phyloP scores from a whole-genome alignment of 2,113 vertebrate genomes.

The Bubo bubo region DNA sequence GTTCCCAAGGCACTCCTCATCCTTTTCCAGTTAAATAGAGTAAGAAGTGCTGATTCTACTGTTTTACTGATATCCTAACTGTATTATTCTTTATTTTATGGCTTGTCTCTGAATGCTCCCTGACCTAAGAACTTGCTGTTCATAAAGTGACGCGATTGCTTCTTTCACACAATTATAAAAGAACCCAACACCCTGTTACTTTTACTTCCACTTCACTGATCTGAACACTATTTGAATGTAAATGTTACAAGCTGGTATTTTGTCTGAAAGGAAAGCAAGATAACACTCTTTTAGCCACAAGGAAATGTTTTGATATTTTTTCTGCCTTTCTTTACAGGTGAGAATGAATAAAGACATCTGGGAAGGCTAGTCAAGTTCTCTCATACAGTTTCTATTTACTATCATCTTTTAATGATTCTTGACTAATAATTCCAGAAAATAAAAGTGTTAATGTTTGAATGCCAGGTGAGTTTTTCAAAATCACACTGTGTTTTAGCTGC shows the following conservation, averaged over 20 bases:
- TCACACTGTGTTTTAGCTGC: fast-evolving
- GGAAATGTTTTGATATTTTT: neutral
- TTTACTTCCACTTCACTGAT: slow-evolving; percentile 5
- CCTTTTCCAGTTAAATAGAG: slow-evolving; percentile 71
- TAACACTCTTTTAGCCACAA: neutral
- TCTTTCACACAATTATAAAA: slow-evolving; percentile 65
- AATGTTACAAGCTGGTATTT: slow-evolving; percentile 4
- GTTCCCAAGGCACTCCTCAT: slow-evolving; percentile 70
- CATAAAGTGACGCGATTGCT: slow-evolving; percentile 64
- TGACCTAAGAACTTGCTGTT: slow-evolving; percentile 69
- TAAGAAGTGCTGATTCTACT: slow-evolving; percentile 75
- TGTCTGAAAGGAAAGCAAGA: neutral
- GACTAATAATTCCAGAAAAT: neutral
- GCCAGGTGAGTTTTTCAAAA: neutral
- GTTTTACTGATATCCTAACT: slow-evolving; percentile 72
- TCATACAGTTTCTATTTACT: neutral
- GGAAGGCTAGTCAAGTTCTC: neutral
- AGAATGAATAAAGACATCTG: neutral
- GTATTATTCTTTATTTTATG: slow-evolving; percentile 75
- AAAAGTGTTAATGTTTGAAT: neutral
- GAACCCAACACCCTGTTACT: slow-evolving; percentile 32
- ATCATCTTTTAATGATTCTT: neutral
- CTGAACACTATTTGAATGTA: neutral
- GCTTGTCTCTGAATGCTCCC: slow-evolving; percentile 71
- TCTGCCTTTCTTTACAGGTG: neutral